Conservation (phyloP, 2,113 vertebrate genomes). For the Penelope pileata region DNA sequence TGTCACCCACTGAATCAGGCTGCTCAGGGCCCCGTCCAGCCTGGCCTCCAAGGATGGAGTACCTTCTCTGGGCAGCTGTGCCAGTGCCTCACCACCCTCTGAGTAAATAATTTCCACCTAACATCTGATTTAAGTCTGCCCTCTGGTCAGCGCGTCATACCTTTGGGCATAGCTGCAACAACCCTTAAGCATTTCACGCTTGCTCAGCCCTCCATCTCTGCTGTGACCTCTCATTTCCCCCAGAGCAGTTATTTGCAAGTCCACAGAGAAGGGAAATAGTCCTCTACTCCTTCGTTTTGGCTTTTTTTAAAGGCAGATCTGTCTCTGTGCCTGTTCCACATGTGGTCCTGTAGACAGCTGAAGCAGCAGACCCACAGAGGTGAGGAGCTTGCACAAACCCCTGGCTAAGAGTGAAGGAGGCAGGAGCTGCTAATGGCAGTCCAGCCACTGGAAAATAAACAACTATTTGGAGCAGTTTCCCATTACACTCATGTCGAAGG, state of each 20-base stretch:
- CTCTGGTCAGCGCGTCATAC: neutral
- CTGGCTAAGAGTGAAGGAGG: neutral
- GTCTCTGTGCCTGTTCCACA: neutral
- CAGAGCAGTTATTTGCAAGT: neutral
- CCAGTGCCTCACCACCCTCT: too few relatives aligned
- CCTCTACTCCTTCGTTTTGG: neutral
- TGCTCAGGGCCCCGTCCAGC: too few relatives aligned
- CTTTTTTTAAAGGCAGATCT: neutral
- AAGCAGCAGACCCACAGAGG: neutral
- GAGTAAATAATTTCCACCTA: too few relatives aligned
- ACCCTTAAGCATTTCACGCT: neutral
- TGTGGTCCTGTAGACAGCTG: rapidly evolving
- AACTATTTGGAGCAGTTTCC: neutral
- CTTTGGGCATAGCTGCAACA: neutral
- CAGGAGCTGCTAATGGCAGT: neutral
- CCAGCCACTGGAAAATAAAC: neutral
- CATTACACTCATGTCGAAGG: neutral
- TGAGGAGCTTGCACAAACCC: neutral
- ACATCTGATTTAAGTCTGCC: too few relatives aligned
- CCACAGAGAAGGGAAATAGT: neutral
- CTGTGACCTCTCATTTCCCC: neutral
- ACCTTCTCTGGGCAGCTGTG: too few relatives aligned
- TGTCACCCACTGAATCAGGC: too few relatives aligned
- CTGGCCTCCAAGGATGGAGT: too few relatives aligned
- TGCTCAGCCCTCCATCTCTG: neutral